Conservation (phyloP, 1,140 invertebrate species). For the Pseudoatta argentina region DNA sequence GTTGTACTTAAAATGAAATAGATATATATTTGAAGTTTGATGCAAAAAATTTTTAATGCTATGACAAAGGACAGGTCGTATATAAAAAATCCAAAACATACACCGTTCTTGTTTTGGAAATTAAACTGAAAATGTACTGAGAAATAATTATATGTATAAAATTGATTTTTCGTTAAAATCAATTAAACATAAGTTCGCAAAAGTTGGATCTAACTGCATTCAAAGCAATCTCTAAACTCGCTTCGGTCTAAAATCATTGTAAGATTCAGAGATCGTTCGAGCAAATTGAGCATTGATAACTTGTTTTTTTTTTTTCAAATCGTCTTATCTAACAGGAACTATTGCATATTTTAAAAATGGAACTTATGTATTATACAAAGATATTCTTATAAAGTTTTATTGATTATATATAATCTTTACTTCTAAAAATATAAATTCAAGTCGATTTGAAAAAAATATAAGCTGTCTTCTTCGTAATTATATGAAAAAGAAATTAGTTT, state of each 20-base stretch:
- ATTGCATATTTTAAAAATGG: not conserved
- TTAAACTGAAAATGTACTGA: not conserved
- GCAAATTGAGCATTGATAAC: not conserved
- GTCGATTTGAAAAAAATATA: not conserved
- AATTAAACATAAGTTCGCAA: not conserved
- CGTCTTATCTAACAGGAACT: not conserved
- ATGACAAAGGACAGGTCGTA: no score
- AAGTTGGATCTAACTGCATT: not conserved
- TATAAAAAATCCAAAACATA: not conserved
- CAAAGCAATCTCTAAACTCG: not conserved
- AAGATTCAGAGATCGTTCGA: constrained; percentile 9
- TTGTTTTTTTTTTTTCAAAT: not conserved
- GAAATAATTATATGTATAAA: not conserved
- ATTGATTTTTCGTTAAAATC: not conserved
- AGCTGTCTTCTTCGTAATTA: not conserved
- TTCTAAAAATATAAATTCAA: constrained; percentile 9
- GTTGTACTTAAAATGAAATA: no score
- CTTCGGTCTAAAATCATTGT: constrained; percentile 4
- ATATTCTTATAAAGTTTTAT: not conserved
- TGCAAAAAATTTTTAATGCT: no score
- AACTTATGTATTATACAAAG: not conserved
- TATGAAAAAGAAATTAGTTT: constrained; percentile 2
- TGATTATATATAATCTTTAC: constrained; percentile 9
- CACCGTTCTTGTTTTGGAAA: not conserved
- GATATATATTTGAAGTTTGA: no score